These are phyloP conservation scores for Nycteola revayana DNA, from an alignment of 2,888 invertebrate genomes.

Conservation along the genomic window DNA sequence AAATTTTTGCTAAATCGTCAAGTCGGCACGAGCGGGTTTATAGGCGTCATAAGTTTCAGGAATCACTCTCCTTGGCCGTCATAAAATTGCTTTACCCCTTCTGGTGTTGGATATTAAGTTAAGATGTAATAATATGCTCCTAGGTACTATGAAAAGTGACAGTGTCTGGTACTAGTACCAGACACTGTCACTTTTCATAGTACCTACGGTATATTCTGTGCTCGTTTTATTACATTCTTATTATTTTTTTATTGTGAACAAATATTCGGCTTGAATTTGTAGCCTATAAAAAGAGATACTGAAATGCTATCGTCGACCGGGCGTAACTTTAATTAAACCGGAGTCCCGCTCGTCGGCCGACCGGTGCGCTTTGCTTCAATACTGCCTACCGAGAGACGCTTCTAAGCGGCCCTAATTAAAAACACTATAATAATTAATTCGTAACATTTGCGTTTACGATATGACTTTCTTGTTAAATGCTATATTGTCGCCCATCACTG, in stretches of 20 bases:
- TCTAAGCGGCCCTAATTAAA: slow-evolving; percentile 65
- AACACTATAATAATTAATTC: slow-evolving; percentile 65
- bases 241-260: slow-evolving; percentile 31
- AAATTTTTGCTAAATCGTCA: slow-evolving; percentile 71
- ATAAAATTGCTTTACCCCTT: slow-evolving; percentile 64
- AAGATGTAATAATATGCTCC: slow-evolving; percentile 18
- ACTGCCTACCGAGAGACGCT: slow-evolving; percentile 35
- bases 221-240: slow-evolving; percentile 33
- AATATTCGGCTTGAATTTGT: slow-evolving; percentile 34
- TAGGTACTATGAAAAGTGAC: too few relatives aligned
- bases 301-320: slow-evolving; percentile 33
- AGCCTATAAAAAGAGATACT: slow-evolving; percentile 35
- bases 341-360: slow-evolving; percentile 41
- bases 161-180: too few relatives aligned
- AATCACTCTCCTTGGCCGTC: slow-evolving; percentile 59
- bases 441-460: slow-evolving; percentile 51
- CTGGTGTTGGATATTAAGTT: slow-evolving; percentile 36
- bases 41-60: slow-evolving; percentile 70
- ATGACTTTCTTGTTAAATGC: slow-evolving; percentile 40
- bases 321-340: slow-evolving; percentile 69
- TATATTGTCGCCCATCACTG: slow-evolving; percentile 18
- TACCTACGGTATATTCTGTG: slow-evolving; percentile 33
- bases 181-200: too few relatives aligned
- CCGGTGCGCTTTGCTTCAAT: slow-evolving; percentile 29
- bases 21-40: slow-evolving; percentile 67